phyloP scores from a whole-genome alignment of 2,888 invertebrate genomes.

The Slavum lentiscoides region DNA sequence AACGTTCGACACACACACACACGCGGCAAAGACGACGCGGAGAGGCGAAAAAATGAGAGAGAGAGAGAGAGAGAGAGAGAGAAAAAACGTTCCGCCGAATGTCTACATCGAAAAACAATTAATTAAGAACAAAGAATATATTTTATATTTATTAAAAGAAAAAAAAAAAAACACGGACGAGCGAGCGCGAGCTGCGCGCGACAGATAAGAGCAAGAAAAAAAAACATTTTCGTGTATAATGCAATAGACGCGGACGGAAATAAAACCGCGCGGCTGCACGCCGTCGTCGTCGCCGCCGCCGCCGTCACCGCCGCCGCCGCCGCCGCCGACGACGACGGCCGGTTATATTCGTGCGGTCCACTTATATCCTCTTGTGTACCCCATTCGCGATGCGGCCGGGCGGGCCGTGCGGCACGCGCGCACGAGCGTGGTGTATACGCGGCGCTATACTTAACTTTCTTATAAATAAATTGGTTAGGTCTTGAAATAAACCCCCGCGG shows the following conservation, averaged over 20 bases:
- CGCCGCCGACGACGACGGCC: not conserved
- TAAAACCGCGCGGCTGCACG: conserved; percentile 50
- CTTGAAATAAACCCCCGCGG: conserved; percentile 54
- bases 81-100: not conserved
- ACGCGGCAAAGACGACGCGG: too few relatives aligned
- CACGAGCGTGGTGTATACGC: not conserved
- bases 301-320: not conserved
- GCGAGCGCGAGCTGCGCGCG: not conserved
- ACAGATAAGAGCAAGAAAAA: not conserved
- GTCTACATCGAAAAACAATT: not conserved
- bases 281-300: too few relatives aligned
- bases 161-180: not conserved
- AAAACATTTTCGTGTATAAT: too few relatives aligned
- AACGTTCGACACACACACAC: too few relatives aligned
- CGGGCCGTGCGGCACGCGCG: conserved; percentile 6
- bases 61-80: too few relatives aligned
- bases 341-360: conserved; percentile 40
- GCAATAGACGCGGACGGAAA: conserved; percentile 26
- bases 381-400: conserved; percentile 22
- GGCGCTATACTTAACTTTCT: conserved; percentile 52
- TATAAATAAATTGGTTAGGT: conserved; percentile 53
- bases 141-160: not conserved
- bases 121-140: too few relatives aligned
- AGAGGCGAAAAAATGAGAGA: too few relatives aligned
- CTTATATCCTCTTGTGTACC: conserved; percentile 15